phyloP scores from a whole-genome alignment of 2,797 vertebrate species.

The Myotis daubentonii region DNA sequence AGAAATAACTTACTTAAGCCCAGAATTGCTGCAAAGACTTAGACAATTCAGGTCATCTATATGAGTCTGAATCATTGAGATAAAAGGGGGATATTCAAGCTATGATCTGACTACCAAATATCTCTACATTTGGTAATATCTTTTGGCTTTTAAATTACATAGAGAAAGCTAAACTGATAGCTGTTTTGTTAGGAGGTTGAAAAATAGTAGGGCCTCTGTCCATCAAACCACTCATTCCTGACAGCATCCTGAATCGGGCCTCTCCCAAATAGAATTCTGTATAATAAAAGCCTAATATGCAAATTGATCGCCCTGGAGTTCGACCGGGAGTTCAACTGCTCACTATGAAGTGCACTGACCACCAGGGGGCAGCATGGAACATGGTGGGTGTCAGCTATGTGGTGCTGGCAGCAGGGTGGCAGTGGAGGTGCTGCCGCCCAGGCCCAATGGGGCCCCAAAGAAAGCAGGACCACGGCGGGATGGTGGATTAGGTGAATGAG shows the following conservation, averaged over 20 bases:
- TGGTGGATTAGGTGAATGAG: too few species aligned
- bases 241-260: not conserved
- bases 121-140: not conserved
- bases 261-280: not conserved
- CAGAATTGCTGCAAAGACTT: slow-evolving; percentile 23
- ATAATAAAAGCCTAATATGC: too few species aligned
- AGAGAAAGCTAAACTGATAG: not conserved
- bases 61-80: slow-evolving; percentile 39
- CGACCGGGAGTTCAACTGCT: too few species aligned
- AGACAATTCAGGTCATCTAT: slow-evolving; percentile 30
- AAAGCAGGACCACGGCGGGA: too few species aligned
- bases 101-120: not conserved
- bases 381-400: fast-evolving
- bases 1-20: slow-evolving; percentile 55
- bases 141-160: not conserved
- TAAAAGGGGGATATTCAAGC: not conserved
- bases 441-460: too few species aligned
- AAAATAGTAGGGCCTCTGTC: not conserved
- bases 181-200: not conserved
- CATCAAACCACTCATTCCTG: not conserved
- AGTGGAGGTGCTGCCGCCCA: too few species aligned
- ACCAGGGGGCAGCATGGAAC: too few species aligned
- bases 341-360: too few species aligned
- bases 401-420: too few species aligned
- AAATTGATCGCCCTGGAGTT: too few species aligned